Conservation (phyloP, 2,888 invertebrate species). For the Limnephilus lunatus region DNA sequence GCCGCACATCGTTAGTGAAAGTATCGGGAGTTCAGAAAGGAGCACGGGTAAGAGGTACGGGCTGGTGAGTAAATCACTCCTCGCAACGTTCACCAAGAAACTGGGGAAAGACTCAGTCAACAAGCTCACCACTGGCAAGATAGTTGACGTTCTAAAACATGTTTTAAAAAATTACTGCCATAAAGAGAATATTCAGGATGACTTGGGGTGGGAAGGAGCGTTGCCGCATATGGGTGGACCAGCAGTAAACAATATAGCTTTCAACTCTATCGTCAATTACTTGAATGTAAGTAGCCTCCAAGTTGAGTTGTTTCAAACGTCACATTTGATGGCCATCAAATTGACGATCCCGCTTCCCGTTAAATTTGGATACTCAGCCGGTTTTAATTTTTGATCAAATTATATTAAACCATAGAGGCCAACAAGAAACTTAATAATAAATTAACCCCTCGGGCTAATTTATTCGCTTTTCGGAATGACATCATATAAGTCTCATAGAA, state of each 20-base stretch:
- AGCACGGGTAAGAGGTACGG: constrained; percentile 66
- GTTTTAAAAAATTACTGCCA: constrained; percentile 72
- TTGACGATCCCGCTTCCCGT: background rate
- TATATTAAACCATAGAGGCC: too few species aligned
- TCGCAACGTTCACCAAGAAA: constrained; percentile 70
- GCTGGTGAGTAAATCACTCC: constrained; percentile 65
- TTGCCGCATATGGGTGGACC: constrained; percentile 71
- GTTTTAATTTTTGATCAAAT: too few species aligned
- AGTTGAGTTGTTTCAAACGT: background rate
- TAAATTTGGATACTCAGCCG: too few species aligned
- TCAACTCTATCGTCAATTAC: constrained; percentile 73
- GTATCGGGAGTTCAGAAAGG: constrained; percentile 69
- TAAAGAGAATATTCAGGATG: constrained; percentile 68
- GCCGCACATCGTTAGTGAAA: constrained; percentile 73
- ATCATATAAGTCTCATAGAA: too few species aligned
- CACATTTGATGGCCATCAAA: background rate
- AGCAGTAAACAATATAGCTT: constrained; percentile 72
- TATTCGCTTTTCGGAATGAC: too few species aligned
- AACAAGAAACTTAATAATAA: too few species aligned
- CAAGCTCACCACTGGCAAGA: constrained; percentile 72
- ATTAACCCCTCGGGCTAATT: too few species aligned
- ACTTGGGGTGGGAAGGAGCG: constrained; percentile 69
- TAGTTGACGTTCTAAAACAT: constrained; percentile 72
- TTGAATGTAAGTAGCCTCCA: constrained; percentile 72
- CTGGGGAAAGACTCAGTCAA: constrained; percentile 72